Evolutionary conservation across 2,113 vertebrate species (phyloP).

Genomic region (Calyptomena viridis): DNA sequence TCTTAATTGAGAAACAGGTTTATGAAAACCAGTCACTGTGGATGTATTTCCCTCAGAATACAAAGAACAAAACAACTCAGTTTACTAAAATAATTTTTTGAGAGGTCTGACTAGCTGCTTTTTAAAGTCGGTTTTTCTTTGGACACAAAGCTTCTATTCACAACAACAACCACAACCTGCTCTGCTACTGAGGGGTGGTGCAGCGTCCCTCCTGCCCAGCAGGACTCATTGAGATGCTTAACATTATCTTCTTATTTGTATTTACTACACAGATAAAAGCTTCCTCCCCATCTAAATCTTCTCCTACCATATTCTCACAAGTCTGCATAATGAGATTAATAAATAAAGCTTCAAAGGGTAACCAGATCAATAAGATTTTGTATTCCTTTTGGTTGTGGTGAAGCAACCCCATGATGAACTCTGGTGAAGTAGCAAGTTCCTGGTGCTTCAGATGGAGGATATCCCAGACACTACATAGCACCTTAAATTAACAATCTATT

Average conservation of each 20-base stretch:
- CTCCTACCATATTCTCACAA: conserved; percentile 21
- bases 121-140: conserved; percentile 18
- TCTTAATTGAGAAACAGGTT: background rate
- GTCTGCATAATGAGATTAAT: conserved; percentile 36
- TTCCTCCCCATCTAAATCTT: conserved; percentile 8
- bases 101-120: background rate
- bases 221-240: background rate
- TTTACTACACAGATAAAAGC: conserved; percentile 10
- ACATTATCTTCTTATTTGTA: conserved; percentile 26
- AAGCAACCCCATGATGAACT: background rate
- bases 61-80: background rate
- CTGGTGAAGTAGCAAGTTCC: background rate
- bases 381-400: background rate
- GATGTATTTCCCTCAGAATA: background rate
- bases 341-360: conserved; percentile 33
- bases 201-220: background rate
- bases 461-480: background rate
- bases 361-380: background rate
- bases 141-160: background rate
- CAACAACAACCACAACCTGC: background rate
- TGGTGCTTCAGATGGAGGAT: background rate
- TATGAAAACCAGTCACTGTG: background rate
- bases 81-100: conserved; percentile 34
- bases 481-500: background rate
- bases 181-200: background rate